Conservation (phyloP, 2,113 vertebrate genomes). For the Scopus umbretta region DNA sequence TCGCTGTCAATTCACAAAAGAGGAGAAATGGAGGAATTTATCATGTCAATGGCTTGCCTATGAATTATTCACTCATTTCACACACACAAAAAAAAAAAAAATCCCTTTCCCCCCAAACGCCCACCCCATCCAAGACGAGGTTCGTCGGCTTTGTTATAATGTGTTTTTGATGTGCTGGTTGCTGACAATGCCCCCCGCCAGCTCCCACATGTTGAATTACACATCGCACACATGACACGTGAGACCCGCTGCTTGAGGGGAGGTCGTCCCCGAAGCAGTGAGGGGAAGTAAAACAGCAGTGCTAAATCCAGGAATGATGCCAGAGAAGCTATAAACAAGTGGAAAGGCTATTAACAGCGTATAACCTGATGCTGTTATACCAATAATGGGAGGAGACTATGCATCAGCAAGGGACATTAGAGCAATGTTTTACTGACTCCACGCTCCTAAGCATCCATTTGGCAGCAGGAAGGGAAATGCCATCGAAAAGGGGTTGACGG, state of each 20-base stretch:
- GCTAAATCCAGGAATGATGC: background rate
- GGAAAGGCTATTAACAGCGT: background rate
- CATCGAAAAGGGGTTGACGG: background rate
- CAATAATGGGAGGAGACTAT: background rate
- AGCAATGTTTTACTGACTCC: background rate
- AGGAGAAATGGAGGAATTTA: slow-evolving; percentile 36
- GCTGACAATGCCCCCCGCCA: background rate
- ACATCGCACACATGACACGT: rapidly evolving
- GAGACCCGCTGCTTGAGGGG: background rate
- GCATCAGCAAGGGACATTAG: background rate
- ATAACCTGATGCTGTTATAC: background rate
- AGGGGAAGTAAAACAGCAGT: background rate
- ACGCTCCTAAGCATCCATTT: background rate
- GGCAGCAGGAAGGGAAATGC: background rate
- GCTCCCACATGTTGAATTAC: background rate
- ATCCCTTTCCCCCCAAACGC: background rate
- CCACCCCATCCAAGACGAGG: background rate
- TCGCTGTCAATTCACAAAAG: slow-evolving; percentile 15
- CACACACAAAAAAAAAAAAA: background rate
- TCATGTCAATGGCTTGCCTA: slow-evolving; percentile 30
- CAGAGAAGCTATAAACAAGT: slow-evolving; percentile 4
- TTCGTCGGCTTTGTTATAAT: background rate
- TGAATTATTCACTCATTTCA: slow-evolving; percentile 44
- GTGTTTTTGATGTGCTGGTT: background rate
- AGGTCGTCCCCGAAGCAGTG: background rate